A percentile compares a stretch with the other conserved stretches of the same genome.
Conservation (phyloP, 2,888 invertebrate genomes). For the Zonitis immaculata region DNA sequence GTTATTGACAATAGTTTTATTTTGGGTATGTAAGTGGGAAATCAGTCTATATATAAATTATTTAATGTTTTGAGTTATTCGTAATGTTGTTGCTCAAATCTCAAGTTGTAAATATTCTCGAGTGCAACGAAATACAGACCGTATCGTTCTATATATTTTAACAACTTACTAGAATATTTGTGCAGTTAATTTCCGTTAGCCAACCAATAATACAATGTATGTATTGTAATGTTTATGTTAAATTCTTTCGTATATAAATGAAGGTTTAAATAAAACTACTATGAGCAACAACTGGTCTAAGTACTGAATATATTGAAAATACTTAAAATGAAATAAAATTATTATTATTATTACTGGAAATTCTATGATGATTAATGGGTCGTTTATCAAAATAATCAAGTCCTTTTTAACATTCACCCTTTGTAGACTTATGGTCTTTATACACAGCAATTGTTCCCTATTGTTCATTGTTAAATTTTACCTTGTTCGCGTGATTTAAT, state of each 20-base stretch:
- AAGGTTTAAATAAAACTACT: constrained; percentile 32
- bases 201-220: constrained; percentile 34
- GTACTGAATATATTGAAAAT: no score
- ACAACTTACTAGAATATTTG: constrained; percentile 32
- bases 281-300: constrained; percentile 5
- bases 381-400: constrained; percentile 48
- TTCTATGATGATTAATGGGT: constrained; percentile 42
- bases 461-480: constrained; percentile 25
- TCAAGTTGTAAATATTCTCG: constrained; percentile 32
- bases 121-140: constrained; percentile 19
- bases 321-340: no score
- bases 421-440: constrained; percentile 26
- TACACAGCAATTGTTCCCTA: constrained; percentile 8
- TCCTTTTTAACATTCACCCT: constrained; percentile 34
- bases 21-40: constrained; percentile 28
- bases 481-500: constrained; percentile 49
- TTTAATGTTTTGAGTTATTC: constrained; percentile 32
- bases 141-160: constrained; percentile 34
- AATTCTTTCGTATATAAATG: constrained; percentile 38
- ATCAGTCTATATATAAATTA: constrained; percentile 31
- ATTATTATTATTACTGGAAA: no score
- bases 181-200: constrained; percentile 37
- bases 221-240: constrained; percentile 30
- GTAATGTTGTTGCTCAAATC: constrained; percentile 30
- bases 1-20: constrained; percentile 26